Percentiles rank a stretch among this genome's conserved stretches.
Conservation (phyloP, 2,888 invertebrate genomes). For the Agrotis exclamationis region DNA sequence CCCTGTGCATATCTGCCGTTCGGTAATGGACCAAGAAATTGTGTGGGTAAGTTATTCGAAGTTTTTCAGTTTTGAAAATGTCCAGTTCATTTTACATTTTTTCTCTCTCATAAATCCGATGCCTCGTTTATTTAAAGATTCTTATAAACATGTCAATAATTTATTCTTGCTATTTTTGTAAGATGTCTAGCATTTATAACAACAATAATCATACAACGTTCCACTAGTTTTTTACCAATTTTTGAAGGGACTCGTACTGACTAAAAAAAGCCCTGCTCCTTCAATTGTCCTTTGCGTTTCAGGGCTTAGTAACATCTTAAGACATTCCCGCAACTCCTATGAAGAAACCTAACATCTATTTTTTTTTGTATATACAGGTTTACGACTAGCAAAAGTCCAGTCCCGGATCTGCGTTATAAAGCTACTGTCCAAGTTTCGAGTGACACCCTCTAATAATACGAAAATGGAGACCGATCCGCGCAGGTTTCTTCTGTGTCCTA, state of each 20-base stretch:
- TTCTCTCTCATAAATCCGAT: neutral
- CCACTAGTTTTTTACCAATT: neutral
- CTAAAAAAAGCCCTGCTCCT: too few species aligned
- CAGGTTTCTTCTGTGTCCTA: slow-evolving; percentile 3
- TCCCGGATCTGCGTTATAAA: slow-evolving; percentile 15
- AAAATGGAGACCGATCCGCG: slow-evolving; percentile 14
- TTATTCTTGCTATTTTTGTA: neutral
- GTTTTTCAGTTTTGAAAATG: neutral
- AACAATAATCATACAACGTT: neutral
- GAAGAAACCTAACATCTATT: too few species aligned
- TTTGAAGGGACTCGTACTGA: too few species aligned
- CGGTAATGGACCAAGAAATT: slow-evolving; percentile 8
- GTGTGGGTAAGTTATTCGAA: slow-evolving; percentile 1
- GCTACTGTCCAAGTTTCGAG: slow-evolving; percentile 7
- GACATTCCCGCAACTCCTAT: too few species aligned
- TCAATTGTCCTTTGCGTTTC: too few species aligned
- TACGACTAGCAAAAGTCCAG: slow-evolving; percentile 3
- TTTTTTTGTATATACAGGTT: slow-evolving; percentile 6
- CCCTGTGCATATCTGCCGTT: slow-evolving; percentile 17
- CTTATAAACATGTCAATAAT: neutral
- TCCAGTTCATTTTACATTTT: neutral
- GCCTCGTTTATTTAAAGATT: neutral
- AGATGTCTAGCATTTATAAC: neutral
- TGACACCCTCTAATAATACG: neutral
- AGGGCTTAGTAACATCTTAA: too few species aligned